A percentile compares a stretch with the other conserved stretches of the same genome.
Evolutionary conservation across 2,797 vertebrate species (phyloP).

Genomic region (Orestias chungarensis): DNA sequence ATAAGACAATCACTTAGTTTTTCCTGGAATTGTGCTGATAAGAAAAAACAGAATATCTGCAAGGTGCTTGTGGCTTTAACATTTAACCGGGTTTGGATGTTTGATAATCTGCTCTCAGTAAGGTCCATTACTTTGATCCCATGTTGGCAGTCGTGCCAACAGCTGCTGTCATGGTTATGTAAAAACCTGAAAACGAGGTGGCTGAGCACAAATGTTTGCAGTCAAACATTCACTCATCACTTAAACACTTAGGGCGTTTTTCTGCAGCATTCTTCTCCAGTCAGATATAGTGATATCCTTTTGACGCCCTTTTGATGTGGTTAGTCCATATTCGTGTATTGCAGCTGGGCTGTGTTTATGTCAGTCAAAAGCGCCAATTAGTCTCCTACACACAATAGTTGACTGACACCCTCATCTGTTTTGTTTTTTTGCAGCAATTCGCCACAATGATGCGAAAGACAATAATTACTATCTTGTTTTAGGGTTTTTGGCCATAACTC

Average conservation of each 20-base stretch:
- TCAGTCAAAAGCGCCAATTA: slow-evolving; percentile 60
- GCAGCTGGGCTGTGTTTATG: slow-evolving; percentile 47
- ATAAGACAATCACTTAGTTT: not conserved
- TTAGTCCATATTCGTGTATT: slow-evolving; percentile 51
- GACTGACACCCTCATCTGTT: slow-evolving; percentile 56
- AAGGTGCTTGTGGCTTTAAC: not conserved
- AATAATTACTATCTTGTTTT: slow-evolving; percentile 44
- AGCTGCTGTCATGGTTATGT: slow-evolving; percentile 39
- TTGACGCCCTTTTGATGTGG: slow-evolving; percentile 62
- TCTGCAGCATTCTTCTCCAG: slow-evolving; percentile 50
- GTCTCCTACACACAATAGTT: slow-evolving; percentile 37
- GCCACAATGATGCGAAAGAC: slow-evolving; percentile 24
- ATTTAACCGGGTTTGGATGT: not conserved
- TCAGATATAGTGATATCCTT: slow-evolving; percentile 26
- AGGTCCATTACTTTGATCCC: not conserved
- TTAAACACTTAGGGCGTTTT: slow-evolving; percentile 33
- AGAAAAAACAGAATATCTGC: not conserved
- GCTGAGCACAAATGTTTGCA: slow-evolving; percentile 4
- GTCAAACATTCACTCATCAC: slow-evolving; percentile 46
- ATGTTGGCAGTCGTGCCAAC: not conserved
- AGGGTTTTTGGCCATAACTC: slow-evolving; percentile 22
- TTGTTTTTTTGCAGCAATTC: slow-evolving; percentile 30
- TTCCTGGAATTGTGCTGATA: not conserved
- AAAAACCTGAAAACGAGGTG: slow-evolving; percentile 30
- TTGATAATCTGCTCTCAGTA: not conserved